These are phyloP conservation scores for Drosophila oshimai DNA, from an alignment of 1,140 invertebrate genomes.

Conservation along the genomic window DNA sequence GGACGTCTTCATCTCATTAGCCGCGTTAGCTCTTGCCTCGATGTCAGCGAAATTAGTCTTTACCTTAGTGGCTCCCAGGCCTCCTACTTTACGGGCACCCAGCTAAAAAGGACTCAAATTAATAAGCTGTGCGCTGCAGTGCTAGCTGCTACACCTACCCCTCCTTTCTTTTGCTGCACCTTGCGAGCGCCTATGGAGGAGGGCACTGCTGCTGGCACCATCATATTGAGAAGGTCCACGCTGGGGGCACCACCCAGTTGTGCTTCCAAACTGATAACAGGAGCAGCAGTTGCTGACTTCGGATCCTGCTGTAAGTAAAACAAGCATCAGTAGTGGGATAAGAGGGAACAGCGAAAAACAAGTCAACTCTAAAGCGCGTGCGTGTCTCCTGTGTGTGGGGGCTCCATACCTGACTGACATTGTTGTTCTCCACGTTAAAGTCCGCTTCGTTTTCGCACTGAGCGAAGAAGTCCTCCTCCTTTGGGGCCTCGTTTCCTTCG, in stretches of 20 bases:
- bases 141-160: constrained; percentile 83
- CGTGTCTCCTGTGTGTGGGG: constrained; percentile 12
- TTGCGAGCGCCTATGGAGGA: constrained; percentile 87
- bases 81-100: constrained; percentile 91
- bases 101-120: constrained; percentile 78
- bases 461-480: constrained; percentile 93
- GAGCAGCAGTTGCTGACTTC: constrained; percentile 31
- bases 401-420: constrained; percentile 42
- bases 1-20: constrained; percentile 87
- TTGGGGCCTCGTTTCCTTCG: constrained; percentile 72
- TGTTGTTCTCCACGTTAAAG: constrained; percentile 61
- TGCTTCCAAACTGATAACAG: constrained; percentile 25
- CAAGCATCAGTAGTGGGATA: neutral
- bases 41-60: constrained; percentile 98
- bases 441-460: constrained; percentile 85
- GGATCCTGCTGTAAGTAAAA: constrained; percentile 45
- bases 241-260: constrained; percentile 69
- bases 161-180: constrained; percentile 86
- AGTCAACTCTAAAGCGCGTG: constrained; percentile 11
- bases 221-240: constrained; percentile 81
- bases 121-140: neutral
- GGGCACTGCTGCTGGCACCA: constrained; percentile 39
- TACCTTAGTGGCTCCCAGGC: constrained; percentile 98
- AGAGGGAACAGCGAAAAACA: constrained; percentile 1
- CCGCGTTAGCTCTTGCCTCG: constrained; percentile 93